A percentile compares a stretch with the other conserved stretches of the same genome.
These are phyloP conservation scores for Apistogramma diplotaenia DNA, from an alignment of 2,113 vertebrate genomes.

Conservation along the genomic window DNA sequence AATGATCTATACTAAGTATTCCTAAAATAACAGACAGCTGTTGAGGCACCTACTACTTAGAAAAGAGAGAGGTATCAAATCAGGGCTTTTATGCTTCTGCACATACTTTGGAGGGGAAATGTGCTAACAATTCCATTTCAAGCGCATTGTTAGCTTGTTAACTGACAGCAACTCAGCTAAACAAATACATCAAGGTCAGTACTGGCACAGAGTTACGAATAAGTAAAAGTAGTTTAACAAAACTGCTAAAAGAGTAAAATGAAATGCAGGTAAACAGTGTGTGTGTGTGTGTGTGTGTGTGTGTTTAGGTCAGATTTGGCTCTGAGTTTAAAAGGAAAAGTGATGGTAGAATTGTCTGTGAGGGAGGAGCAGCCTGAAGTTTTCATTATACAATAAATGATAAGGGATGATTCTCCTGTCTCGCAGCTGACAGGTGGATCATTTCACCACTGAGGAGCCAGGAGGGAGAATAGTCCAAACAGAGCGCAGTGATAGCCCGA, in stretches of 20 bases:
- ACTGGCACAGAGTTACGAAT: neutral
- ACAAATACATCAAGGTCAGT: neutral
- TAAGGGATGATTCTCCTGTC: conserved; percentile 57
- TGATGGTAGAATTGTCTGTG: neutral
- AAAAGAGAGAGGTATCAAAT: neutral
- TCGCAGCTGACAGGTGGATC: conserved; percentile 53
- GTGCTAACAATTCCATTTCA: neutral
- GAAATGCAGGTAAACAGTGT: neutral
- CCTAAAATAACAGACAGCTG: conserved; percentile 3
- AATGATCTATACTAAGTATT: neutral
- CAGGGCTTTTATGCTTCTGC: neutral
- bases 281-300: neutral
- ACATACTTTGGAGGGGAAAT: neutral
- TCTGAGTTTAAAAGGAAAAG: neutral
- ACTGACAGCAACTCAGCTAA: neutral
- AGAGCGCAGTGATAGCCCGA: conserved; percentile 40
- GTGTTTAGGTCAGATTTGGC: neutral
- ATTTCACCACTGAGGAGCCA: conserved; percentile 45
- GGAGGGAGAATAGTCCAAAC: conserved; percentile 41
- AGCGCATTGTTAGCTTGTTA: neutral
- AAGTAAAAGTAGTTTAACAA: neutral
- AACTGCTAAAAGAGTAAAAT: neutral
- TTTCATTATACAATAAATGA: conserved; percentile 61
- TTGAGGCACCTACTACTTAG: neutral
- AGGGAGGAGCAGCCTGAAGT: conserved; percentile 40